Percentiles rank a stretch among this genome's conserved stretches.
These are phyloP conservation scores for Phaetusa simplex DNA, from an alignment of 2,113 vertebrate genomes.

Conservation along the genomic window DNA sequence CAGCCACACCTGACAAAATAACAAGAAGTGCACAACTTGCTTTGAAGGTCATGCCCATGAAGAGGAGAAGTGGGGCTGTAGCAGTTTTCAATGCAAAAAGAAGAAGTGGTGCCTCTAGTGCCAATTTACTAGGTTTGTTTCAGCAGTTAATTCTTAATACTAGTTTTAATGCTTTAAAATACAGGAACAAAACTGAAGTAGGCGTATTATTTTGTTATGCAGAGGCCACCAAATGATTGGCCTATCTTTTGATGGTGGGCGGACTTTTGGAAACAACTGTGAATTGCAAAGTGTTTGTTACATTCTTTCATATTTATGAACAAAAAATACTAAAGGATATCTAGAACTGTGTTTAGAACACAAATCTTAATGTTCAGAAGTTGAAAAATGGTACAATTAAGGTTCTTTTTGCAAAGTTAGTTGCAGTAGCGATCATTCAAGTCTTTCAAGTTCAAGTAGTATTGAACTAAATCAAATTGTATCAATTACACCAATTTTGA, in stretches of 20 bases:
- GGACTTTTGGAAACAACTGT: background rate
- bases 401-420: background rate
- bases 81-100: constrained; percentile 68
- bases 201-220: background rate
- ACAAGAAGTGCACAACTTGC: constrained; percentile 55
- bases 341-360: background rate
- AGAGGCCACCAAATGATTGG: background rate
- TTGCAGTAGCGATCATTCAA: background rate
- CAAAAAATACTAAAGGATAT: background rate
- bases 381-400: background rate
- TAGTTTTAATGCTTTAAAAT: background rate
- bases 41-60: constrained; percentile 48
- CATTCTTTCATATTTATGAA: rapidly evolving
- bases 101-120: constrained; percentile 81
- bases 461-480: background rate
- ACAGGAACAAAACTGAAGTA: background rate
- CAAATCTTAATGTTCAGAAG: background rate
- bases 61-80: constrained; percentile 41
- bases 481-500: background rate
- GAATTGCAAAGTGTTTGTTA: background rate
- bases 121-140: constrained; percentile 82
- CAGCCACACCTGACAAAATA: constrained; percentile 9
- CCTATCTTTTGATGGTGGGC: background rate
- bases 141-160: background rate
- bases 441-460: background rate